A percentile compares a stretch with the other conserved stretches of the same genome.
Conservation (phyloP, 2,797 vertebrate genomes). For the Smutsia gigantea region DNA sequence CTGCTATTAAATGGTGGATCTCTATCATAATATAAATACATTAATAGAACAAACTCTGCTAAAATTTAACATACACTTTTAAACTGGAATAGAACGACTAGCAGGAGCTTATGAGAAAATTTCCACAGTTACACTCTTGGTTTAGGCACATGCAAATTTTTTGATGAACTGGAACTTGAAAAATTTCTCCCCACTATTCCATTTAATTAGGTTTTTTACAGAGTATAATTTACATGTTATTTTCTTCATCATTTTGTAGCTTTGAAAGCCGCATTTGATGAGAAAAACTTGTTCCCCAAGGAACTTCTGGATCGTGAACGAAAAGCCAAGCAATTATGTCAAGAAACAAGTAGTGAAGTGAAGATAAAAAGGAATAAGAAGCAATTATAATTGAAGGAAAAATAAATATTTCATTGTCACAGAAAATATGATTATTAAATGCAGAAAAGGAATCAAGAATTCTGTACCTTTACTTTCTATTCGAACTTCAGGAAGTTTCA, state of each 20-base stretch:
- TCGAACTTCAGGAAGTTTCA: not conserved
- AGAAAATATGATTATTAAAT: not conserved
- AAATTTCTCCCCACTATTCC: not conserved
- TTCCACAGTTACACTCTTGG: not conserved
- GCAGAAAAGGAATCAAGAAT: not conserved
- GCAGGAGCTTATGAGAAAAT: not conserved
- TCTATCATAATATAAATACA: not conserved
- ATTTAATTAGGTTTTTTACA: constrained; percentile 63
- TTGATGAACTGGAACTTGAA: not conserved
- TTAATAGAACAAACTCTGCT: not conserved
- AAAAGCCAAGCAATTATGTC: constrained; percentile 80
- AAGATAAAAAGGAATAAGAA: constrained; percentile 82
- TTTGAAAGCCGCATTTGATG: constrained; percentile 88
- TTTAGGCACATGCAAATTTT: constrained; percentile 12
- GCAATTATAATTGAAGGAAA: constrained; percentile 78
- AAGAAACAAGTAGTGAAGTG: constrained; percentile 66
- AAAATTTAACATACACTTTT: constrained; percentile 26
- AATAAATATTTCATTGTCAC: constrained; percentile 67
- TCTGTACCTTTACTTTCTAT: not conserved
- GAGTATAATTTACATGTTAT: constrained; percentile 77
- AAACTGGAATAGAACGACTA: constrained; percentile 29
- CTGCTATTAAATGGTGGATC: not conserved
- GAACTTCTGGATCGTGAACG: constrained; percentile 85
- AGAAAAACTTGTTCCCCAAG: constrained; percentile 88
- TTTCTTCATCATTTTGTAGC: constrained; percentile 81